phyloP scores from a whole-genome alignment of 2,888 invertebrate genomes.

The Candidula unifasciata region DNA sequence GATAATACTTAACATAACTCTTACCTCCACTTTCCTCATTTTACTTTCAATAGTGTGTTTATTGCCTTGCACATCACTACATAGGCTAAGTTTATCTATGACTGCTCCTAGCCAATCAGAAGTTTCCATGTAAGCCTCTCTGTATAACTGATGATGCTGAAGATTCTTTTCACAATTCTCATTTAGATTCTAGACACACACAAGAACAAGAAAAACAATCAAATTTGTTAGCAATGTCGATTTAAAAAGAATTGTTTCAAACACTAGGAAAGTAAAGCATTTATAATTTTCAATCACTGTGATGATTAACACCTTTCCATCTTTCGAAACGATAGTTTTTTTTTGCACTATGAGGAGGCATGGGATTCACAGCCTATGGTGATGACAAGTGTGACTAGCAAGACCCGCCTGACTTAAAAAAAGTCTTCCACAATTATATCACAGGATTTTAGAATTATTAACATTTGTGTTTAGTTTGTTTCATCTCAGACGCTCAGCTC shows the following conservation, averaged over 20 bases:
- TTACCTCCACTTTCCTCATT: conserved; percentile 69
- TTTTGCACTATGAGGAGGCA: no score
- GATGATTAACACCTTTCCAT: no score
- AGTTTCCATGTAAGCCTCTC: conserved; percentile 88
- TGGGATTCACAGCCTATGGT: no score
- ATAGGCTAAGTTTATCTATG: conserved; percentile 81
- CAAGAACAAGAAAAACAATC: conserved; percentile 10
- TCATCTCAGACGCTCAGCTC: no score
- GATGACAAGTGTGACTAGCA: no score
- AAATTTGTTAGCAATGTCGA: neutral
- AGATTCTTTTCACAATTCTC: conserved; percentile 85
- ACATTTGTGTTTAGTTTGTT: no score
- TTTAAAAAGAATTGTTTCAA: neutral
- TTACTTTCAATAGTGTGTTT: conserved; percentile 71
- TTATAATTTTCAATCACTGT: no score
- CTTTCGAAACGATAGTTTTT: no score
- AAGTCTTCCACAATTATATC: no score
- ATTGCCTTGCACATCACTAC: conserved; percentile 72
- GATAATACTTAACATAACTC: neutral
- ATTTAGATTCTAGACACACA: conserved; percentile 65
- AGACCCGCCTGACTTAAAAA: no score
- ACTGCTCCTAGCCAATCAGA: conserved; percentile 90
- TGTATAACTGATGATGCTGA: conserved; percentile 90
- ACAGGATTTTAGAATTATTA: no score
- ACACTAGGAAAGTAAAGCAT: no score